phyloP scores from a whole-genome alignment of 92 coral and sea anemone species.

The Palythoa heliodiscus region DNA sequence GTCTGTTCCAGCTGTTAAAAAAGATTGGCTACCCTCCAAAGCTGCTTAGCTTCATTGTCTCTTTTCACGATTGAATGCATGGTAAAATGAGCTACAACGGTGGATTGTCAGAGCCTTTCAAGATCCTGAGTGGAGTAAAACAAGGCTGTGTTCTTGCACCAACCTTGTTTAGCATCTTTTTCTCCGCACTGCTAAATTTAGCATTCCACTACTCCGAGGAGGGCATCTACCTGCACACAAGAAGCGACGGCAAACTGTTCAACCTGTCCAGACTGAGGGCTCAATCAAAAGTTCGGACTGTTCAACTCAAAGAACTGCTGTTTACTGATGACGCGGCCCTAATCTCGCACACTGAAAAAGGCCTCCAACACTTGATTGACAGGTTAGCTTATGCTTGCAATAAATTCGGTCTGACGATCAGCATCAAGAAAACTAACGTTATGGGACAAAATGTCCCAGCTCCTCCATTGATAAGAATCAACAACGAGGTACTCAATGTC shows the following conservation, averaged over 20 bases:
- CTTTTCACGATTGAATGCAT: neutral
- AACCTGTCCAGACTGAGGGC: slow-evolving; percentile 23
- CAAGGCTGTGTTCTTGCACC: slow-evolving; percentile 5
- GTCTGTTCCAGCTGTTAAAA: neutral
- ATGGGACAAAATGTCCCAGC: slow-evolving; percentile 9
- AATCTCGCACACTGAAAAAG: neutral
- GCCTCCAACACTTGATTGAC: slow-evolving; percentile 22
- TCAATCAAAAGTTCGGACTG: slow-evolving; percentile 10
- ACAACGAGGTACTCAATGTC: slow-evolving; percentile 31
- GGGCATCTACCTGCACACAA: slow-evolving; percentile 3
- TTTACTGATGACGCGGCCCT: slow-evolving; percentile 42
- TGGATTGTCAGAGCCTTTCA: neutral
- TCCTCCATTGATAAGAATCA: slow-evolving; percentile 22
- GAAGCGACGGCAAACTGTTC: slow-evolving; percentile 3
- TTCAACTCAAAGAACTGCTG: slow-evolving; percentile 17
- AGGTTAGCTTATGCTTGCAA: neutral
- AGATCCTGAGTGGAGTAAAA: neutral
- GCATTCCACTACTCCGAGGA: neutral
- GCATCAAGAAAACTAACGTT: slow-evolving; percentile 26
- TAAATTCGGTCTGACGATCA: slow-evolving; percentile 13
- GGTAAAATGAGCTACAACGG: neutral
- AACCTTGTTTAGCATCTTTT: neutral
- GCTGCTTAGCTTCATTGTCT: neutral
- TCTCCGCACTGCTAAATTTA: neutral
- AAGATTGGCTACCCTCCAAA: neutral